Evolutionary conservation across 1,140 invertebrate genomes (phyloP).

Genomic region (Nymphalis io): DNA sequence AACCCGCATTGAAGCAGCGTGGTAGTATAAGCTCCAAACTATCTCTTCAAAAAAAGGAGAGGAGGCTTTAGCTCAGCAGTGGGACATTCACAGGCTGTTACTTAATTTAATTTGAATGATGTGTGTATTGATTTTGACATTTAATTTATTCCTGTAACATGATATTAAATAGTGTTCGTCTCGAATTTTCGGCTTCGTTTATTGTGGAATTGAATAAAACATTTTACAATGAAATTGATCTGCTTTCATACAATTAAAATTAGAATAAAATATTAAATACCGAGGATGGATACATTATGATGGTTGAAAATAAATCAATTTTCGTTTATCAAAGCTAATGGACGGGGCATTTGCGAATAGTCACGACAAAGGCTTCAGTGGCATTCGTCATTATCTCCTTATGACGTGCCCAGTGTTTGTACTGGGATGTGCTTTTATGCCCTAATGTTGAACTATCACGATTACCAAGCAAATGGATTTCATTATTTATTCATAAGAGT

Average conservation of each 20-base stretch:
- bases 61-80: no score
- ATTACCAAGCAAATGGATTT: constrained; percentile 13
- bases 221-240: not conserved
- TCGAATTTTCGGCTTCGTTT: no score
- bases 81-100: no score
- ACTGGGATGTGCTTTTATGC: constrained; percentile 24
- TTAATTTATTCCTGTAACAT: no score
- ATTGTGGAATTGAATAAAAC: no score
- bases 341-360: constrained; percentile 14
- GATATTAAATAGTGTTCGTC: no score
- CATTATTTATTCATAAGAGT: constrained; percentile 5
- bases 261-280: constrained; percentile 8
- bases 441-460: constrained; percentile 30
- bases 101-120: no score
- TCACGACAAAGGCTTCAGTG: constrained; percentile 20
- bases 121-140: no score
- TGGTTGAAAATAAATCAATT: constrained; percentile 23
- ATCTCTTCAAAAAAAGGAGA: no score
- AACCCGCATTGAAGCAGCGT: no score
- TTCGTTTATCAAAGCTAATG: constrained; percentile 21
- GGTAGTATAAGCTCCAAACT: no score
- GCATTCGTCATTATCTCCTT: constrained; percentile 17
- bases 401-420: constrained; percentile 26
- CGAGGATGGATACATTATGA: constrained; percentile 15
- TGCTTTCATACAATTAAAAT: not conserved